Base-by-base conservation (phyloP, 2,797 vertebrate genomes). In the Protonibea diacanthus region DNA sequence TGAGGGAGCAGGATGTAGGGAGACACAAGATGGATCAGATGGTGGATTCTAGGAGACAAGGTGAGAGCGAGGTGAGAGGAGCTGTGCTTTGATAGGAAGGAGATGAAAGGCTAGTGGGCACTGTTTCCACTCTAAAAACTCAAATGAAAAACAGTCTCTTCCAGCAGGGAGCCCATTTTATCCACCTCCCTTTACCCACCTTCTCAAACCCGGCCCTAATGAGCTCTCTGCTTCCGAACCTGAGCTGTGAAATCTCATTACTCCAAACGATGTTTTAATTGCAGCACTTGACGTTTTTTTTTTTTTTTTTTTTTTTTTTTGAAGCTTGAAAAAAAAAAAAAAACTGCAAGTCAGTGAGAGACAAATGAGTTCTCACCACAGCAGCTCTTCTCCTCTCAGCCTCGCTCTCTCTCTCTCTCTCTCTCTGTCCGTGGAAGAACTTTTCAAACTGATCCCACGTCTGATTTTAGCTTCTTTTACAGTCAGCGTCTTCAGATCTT, bases 241-340 rank as follows among this genome's bases (percentile, higher is more conserved):
- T 15, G 62, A 78, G 68, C 74, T 73, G 73, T 71, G 63, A 87
- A 85, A 72, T 64, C 80, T 81, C 74, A 78, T 85, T 78, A 71
- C 47, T 56, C 61, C 63, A 76, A 82, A 88, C 78, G 42, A 3
- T n/a, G 58, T 82, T 86, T 88, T 90, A 89, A 92, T 90, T 88
- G 87, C 67, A 44, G 78, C 59, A 40, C 70, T 83, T 83, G 51
- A 63, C 57, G 69, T 76, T 76, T 85, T 60, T 61, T 33, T 80
- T 76, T 86, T 60, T 60, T 61, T 33, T 80, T 76, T 86, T 60
- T 61, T 3, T 25, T 27, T 74, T 86, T 60, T 61, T 33, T 33
- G 27, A 80, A 62, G 53, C 49, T 65, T 40, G 33, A 0, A 33
- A 9, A 33, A 68, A 27, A 27, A 27, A 27, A 56, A 68, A 47